Evolutionary conservation across 2,888 invertebrate genomes (phyloP).

Genomic region (Epiperipatus broadwayi): DNA sequence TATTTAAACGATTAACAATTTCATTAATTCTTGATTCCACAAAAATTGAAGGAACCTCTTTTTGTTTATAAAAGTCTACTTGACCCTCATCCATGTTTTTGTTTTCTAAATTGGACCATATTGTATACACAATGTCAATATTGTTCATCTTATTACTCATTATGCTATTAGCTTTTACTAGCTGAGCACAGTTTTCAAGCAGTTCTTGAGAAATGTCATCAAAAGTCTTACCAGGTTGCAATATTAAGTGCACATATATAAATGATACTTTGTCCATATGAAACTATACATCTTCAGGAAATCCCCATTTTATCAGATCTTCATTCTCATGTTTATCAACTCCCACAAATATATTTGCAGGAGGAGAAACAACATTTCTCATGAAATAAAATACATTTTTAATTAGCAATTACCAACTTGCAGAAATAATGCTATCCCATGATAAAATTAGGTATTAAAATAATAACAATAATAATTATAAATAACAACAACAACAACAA

Average conservation of each 20-base stretch:
- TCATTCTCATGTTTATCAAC: too few species aligned
- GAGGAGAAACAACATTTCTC: too few species aligned
- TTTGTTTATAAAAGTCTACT: conserved; percentile 26
- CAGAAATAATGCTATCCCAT: too few species aligned
- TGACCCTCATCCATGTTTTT: conserved; percentile 37
- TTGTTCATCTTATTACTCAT: conserved; percentile 32
- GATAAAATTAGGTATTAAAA: too few species aligned
- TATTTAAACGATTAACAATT: conserved; percentile 34
- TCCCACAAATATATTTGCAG: too few species aligned
- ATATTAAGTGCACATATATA: conserved; percentile 35
- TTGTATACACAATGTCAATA: conserved; percentile 34
- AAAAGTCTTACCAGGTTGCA: conserved; percentile 29
- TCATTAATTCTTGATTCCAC: conserved; percentile 34
- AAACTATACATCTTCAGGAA: conserved; percentile 37
- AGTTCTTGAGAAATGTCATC: conserved; percentile 28
- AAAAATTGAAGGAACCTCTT: conserved; percentile 26
- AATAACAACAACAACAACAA: too few species aligned
- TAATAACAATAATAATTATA: too few species aligned
- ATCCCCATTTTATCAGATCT: conserved; percentile 34
- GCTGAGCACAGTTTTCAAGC: conserved; percentile 34
- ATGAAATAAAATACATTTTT: too few species aligned
- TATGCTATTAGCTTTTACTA: conserved; percentile 37
- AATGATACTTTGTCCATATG: conserved; percentile 31
- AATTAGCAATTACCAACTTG: too few species aligned
- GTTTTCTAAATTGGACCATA: conserved; percentile 35